These are phyloP conservation scores for Microcebus ravelobensis DNA, from an alignment of 2,113 vertebrate genomes.

Conservation along the genomic window DNA sequence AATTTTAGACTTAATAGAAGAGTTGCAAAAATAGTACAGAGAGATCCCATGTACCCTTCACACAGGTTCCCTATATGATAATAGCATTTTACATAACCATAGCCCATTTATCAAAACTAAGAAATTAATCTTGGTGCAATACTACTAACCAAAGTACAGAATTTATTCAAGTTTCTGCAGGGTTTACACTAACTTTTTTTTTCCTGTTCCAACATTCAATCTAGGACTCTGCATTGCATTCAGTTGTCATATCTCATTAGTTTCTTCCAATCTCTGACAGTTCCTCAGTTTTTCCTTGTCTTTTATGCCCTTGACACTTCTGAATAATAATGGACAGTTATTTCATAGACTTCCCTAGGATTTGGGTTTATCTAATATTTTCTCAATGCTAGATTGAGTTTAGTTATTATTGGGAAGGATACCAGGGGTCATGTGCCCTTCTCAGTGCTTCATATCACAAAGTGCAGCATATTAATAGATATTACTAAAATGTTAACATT, in stretches of 20 bases:
- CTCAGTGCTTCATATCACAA: neutral
- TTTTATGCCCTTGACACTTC: neutral
- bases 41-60: neutral
- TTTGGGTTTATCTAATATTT: neutral
- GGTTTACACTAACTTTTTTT: neutral
- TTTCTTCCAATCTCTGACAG: neutral
- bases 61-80: neutral
- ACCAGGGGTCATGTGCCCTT: neutral
- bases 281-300: neutral
- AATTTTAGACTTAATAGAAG: slow-evolving; percentile 6
- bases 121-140: neutral
- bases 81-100: neutral
- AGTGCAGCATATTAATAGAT: accelerated
- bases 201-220: neutral
- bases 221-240: neutral
- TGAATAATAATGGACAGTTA: neutral
- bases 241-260: neutral
- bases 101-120: neutral
- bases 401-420: neutral
- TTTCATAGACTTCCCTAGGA: neutral
- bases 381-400: neutral
- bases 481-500: neutral
- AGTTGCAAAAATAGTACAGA: neutral
- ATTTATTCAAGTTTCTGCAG: neutral
- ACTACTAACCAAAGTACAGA: neutral